Percentiles rank a stretch among this genome's conserved stretches.
Evolutionary conservation across 1,140 invertebrate genomes (phyloP).

Genomic region (Sesamia nonagrioides): DNA sequence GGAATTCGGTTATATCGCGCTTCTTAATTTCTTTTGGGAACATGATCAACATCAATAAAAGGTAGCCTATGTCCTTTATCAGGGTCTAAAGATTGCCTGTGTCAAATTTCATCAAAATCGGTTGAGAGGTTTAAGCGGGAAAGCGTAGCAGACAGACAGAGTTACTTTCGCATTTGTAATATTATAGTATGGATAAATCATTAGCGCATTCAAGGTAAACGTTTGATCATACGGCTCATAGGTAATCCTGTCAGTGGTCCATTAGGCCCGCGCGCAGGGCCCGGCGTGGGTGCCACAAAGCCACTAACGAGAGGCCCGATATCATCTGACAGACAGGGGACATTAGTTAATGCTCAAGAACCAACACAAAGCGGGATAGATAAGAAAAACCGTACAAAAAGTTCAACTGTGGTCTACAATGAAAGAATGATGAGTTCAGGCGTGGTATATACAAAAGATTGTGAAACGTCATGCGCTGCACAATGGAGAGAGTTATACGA

Average conservation of each 20-base stretch:
- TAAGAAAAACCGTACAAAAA: slow-evolving; percentile 65
- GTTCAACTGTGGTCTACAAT: slow-evolving; percentile 60
- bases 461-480: slow-evolving; percentile 76
- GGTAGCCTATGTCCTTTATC: no score
- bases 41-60: no score
- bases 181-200: no score
- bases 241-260: slow-evolving; percentile 71
- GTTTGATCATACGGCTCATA: slow-evolving; percentile 64
- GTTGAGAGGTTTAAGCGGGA: no score
- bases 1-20: no score
- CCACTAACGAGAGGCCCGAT: slow-evolving; percentile 74
- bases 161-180: no score
- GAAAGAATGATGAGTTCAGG: slow-evolving; percentile 69
- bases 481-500: slow-evolving; percentile 78
- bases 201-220: slow-evolving; percentile 59
- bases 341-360: slow-evolving; percentile 67
- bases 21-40: no score
- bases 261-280: slow-evolving; percentile 61
- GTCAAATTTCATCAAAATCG: no score
- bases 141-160: no score
- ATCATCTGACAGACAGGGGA: slow-evolving; percentile 68
- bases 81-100: no score
- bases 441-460: slow-evolving; percentile 70
- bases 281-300: slow-evolving; percentile 75
- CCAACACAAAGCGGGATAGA: slow-evolving; percentile 59